Percentiles rank a stretch among this genome's conserved stretches.
These are phyloP conservation scores for Meteorus sp. DNA, from an alignment of 1,140 invertebrate species.

Conservation along the genomic window DNA sequence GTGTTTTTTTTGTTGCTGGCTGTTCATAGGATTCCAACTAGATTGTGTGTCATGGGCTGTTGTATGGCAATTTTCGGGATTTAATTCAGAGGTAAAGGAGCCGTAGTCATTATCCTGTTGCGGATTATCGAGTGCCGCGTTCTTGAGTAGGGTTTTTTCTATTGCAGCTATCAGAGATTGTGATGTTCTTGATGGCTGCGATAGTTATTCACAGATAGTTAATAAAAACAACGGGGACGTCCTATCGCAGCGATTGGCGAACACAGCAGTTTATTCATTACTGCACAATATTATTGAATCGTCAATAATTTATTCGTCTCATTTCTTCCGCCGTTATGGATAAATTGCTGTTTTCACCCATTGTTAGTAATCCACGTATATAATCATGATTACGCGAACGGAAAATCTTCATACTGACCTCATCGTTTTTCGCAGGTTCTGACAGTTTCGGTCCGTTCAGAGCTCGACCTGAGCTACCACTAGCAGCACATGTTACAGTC, in stretches of 20 bases:
- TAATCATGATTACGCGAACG: not conserved
- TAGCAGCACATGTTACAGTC: conserved; percentile 40
- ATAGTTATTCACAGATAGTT: conserved; percentile 29
- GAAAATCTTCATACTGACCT: conserved; percentile 41
- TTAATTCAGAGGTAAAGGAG: conserved; percentile 45
- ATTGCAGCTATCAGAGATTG: conserved; percentile 48
- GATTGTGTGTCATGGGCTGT: conserved; percentile 46
- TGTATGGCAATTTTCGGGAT: conserved; percentile 47
- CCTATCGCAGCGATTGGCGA: not conserved
- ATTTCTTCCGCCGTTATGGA: not conserved
- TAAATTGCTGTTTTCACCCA: conserved; percentile 15
- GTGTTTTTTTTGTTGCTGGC: conserved; percentile 51
- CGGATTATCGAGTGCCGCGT: conserved; percentile 44
- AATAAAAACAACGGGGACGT: conserved; percentile 20
- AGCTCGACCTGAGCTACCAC: conserved; percentile 43
- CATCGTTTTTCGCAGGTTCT: conserved; percentile 42
- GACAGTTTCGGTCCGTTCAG: conserved; percentile 43
- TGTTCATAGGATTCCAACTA: conserved; percentile 46
- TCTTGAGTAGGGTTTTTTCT: conserved; percentile 47
- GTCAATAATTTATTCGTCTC: not conserved
- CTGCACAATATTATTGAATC: not conserved
- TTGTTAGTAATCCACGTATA: not conserved
- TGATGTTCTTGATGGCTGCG: conserved; percentile 42
- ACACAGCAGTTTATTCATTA: conserved; percentile 32
- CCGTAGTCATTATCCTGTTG: conserved; percentile 45